Evolutionary conservation across 2,113 vertebrate species (phyloP), one percentile per base, ranked within the genome.

Genomic region (Caretta caretta): DNA sequence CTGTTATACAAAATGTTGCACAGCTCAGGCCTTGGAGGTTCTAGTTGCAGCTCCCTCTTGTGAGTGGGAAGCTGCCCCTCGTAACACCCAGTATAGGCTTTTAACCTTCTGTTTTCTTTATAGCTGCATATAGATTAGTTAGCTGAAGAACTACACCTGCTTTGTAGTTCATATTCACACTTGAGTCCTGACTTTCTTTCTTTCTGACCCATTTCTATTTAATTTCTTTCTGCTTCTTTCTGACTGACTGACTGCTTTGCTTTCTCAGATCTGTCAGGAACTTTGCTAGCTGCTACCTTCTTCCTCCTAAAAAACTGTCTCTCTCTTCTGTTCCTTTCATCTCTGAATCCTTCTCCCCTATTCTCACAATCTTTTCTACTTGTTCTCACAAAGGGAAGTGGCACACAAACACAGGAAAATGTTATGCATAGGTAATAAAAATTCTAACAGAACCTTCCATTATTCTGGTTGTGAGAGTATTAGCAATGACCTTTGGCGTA

Each of bases 31-130:
- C 3, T 65, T 35, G 35, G 62, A 69, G 35, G 8, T 69, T 69
- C 62, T 35, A 65, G 31, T 16, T n/a, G 62, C 62, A 35, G 31
- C 31, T 65, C 14, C 62, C 62, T 35, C 62, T 65, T 35, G 35
- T 35, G 62, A 96, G 49, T 2, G 3, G 88, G 89, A 57, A 92
- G 86, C 94, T 93, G 90, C 80, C 89, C 93, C 89, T 89, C 80
- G 46, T 91, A 20, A 29, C 83, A 38, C 7, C 69, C 89, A 72
- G 35, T 50, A 84, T 22, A 90, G 86, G 54, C 62, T 57, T 31
- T 93, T 94, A 57, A 5, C 35, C 81, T 80, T 42, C 38, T 75
- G 6, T 12, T 42, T 75, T 42, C 38, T 46, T 69, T 69, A 59
- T 35, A 65, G 7, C 17, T 16, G 31, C 29, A n/a, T 35, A 35